These are phyloP conservation scores for Limonius californicus DNA, from an alignment of 1,140 invertebrate genomes.

Conservation along the genomic window DNA sequence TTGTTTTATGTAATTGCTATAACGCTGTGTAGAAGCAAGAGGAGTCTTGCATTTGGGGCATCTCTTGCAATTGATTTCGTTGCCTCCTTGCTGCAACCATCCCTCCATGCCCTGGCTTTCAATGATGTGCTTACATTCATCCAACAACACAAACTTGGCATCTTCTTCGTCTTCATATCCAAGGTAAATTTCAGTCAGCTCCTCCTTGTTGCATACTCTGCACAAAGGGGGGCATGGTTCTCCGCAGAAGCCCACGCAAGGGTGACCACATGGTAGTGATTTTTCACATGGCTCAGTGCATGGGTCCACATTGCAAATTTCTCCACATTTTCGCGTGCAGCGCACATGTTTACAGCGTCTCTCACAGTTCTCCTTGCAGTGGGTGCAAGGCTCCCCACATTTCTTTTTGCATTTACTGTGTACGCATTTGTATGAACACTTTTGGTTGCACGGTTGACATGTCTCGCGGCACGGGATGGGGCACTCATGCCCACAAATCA, in stretches of 20 bases:
- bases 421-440: conserved; percentile 56
- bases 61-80: conserved; percentile 52
- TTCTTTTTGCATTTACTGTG: conserved; percentile 53
- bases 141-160: conserved; percentile 57
- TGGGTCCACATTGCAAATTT: conserved; percentile 50
- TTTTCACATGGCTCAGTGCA: conserved; percentile 54
- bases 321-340: conserved; percentile 55
- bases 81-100: conserved; percentile 49
- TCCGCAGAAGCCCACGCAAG: conserved; percentile 65
- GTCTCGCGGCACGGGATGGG: conserved; percentile 54
- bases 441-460: conserved; percentile 61
- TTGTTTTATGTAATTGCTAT: conserved; percentile 56
- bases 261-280: conserved; percentile 54
- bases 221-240: conserved; percentile 58
- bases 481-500: conserved; percentile 67
- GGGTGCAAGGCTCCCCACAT: conserved; percentile 59
- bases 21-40: conserved; percentile 58
- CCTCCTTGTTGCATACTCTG: conserved; percentile 49
- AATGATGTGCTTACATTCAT: conserved; percentile 62
- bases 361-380: conserved; percentile 52
- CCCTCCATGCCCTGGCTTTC: conserved; percentile 55
- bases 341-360: conserved; percentile 52
- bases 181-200: conserved; percentile 53
- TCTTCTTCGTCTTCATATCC: conserved; percentile 56
- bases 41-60: conserved; percentile 64